These are phyloP conservation scores for Cryptomyrus ogoouensis DNA, from an alignment of 2,113 vertebrate genomes.

Conservation along the genomic window DNA sequence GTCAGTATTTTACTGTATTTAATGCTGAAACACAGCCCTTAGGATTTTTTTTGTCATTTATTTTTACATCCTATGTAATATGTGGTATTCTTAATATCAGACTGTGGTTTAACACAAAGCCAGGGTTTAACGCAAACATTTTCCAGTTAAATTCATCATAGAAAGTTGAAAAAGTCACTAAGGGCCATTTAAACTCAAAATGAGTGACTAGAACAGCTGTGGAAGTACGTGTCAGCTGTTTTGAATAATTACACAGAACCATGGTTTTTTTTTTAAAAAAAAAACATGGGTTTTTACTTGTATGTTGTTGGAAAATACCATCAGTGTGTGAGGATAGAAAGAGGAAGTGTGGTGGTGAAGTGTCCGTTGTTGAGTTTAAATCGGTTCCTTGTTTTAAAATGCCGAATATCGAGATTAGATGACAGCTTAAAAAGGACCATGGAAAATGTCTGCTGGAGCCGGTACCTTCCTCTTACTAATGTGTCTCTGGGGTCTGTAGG, in stretches of 20 bases:
- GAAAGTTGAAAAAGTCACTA: not conserved
- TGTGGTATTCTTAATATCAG: not conserved
- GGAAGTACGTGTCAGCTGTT: not conserved
- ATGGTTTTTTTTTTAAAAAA: not conserved
- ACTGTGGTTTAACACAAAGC: not conserved
- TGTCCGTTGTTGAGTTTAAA: not conserved
- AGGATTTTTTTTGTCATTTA: not conserved
- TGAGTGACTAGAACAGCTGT: not conserved
- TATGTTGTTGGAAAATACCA: not conserved
- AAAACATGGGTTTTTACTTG: not conserved
- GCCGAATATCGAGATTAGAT: not conserved
- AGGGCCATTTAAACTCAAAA: not conserved
- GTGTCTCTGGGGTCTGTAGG: not conserved
- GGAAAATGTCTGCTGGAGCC: not conserved
- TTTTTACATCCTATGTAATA: not conserved
- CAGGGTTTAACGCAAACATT: not conserved
- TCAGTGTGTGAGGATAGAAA: too few species aligned
- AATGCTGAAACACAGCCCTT: not conserved
- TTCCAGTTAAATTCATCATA: not conserved
- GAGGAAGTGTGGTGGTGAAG: not conserved
- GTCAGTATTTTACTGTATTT: not conserved
- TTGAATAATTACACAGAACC: not conserved
- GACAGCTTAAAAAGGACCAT: not conserved
- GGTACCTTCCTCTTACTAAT: not conserved
- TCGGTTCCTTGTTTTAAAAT: constrained; percentile 8